A percentile compares a stretch with the other conserved stretches of the same genome.
These are phyloP conservation scores for Beaufortia kweichowensis DNA, from an alignment of 2,113 vertebrate genomes.

Conservation along the genomic window DNA sequence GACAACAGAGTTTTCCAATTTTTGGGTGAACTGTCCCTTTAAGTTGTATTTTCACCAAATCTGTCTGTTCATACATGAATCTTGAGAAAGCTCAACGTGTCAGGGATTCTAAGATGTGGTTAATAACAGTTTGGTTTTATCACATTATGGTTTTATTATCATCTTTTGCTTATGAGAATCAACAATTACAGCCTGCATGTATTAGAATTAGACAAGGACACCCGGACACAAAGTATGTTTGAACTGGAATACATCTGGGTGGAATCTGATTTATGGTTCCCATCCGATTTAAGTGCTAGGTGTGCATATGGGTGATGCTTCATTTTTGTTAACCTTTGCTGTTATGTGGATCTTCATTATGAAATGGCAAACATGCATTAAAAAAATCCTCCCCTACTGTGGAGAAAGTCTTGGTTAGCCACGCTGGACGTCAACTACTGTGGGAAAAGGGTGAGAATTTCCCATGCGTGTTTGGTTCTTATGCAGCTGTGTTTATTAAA, in stretches of 20 bases:
- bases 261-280: not conserved
- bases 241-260: constrained; percentile 21
- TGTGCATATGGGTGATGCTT: constrained; percentile 8
- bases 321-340: constrained; percentile 9
- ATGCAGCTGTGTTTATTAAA: constrained; percentile 38
- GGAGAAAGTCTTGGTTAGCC: not conserved
- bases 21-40: no score
- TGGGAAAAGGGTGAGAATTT: not conserved
- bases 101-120: not conserved
- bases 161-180: not conserved
- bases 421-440: no score
- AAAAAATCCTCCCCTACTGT: constrained; percentile 9
- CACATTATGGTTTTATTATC: not conserved
- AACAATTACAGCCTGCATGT: not conserved
- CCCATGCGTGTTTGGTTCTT: constrained; percentile 8
- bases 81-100: not conserved
- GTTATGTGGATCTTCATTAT: not conserved
- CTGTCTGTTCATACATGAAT: no score
- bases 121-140: not conserved
- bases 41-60: not conserved
- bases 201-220: not conserved
- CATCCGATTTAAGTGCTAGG: no score
- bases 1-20: no score
- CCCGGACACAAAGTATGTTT: not conserved
- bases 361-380: constrained; percentile 18